These are phyloP conservation scores for Trichopria drosophilae DNA, from an alignment of 2,888 invertebrate species.

Conservation along the genomic window DNA sequence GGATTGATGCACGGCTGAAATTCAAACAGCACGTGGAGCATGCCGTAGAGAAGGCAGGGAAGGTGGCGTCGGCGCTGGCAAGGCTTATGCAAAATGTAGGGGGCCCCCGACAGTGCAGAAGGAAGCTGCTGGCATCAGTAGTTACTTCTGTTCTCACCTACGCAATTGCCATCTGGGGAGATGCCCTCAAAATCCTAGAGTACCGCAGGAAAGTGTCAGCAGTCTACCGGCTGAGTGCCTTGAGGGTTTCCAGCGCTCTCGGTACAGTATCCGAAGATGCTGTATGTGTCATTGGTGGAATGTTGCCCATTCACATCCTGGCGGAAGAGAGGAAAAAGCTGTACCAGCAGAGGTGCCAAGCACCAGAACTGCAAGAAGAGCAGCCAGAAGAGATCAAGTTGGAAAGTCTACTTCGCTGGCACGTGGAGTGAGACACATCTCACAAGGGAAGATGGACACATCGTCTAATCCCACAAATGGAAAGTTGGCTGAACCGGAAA, in stretches of 20 bases:
- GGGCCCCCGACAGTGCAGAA: slow-evolving; percentile 30
- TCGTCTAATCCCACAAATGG: slow-evolving; percentile 13
- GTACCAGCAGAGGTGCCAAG: slow-evolving; percentile 1
- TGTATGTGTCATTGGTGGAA: slow-evolving; percentile 25
- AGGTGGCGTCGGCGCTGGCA: too few relatives aligned
- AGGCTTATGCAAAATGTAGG: slow-evolving; percentile 37
- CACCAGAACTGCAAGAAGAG: not conserved
- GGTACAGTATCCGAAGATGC: slow-evolving; percentile 32
- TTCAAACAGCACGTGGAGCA: slow-evolving; percentile 11
- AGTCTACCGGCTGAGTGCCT: slow-evolving; percentile 15
- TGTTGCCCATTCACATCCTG: slow-evolving; percentile 23
- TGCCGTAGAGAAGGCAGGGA: not conserved
- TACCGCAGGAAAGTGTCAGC: slow-evolving; percentile 14
- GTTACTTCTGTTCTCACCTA: slow-evolving; percentile 31
- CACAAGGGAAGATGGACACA: slow-evolving; percentile 30
- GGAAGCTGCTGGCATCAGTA: too few relatives aligned
- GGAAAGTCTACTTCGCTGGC: slow-evolving; percentile 20
- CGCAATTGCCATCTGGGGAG: slow-evolving; percentile 19
- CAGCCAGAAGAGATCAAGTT: not conserved
- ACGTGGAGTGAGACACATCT: slow-evolving; percentile 17
- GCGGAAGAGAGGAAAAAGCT: slow-evolving; percentile 17
- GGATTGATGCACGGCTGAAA: slow-evolving; percentile 2
- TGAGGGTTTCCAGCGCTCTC: slow-evolving; percentile 27
- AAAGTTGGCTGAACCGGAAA: slow-evolving; percentile 13
- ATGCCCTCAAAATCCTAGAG: slow-evolving; percentile 1